Conservation (phyloP, 2,797 vertebrate species). For the Alauda arvensis region DNA sequence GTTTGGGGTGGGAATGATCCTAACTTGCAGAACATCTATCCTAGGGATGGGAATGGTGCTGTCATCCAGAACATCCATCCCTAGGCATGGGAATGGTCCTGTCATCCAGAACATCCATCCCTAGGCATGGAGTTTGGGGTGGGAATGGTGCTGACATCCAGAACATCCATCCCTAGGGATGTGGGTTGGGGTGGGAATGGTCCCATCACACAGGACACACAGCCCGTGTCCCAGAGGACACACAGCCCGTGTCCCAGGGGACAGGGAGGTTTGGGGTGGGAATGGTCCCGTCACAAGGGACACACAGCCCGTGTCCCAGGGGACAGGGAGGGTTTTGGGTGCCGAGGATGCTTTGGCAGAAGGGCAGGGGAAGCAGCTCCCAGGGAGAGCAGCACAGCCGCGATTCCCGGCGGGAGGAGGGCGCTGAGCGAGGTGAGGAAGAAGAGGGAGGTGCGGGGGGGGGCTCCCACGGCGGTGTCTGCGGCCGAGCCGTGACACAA, state of each 20-base stretch:
- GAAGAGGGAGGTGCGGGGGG: neutral
- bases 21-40: fast-evolving
- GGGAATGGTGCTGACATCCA: neutral
- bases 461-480: neutral
- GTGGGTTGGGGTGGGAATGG: too few species aligned
- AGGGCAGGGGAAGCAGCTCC: neutral
- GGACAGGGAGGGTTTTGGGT: neutral
- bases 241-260: too few species aligned
- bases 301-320: too few species aligned
- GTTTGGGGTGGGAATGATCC: neutral
- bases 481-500: slow-evolving; percentile 33
- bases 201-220: fast-evolving
- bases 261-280: neutral
- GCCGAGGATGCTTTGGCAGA: fast-evolving
- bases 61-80: neutral
- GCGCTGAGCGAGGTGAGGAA: neutral
- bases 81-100: neutral
- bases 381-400: neutral
- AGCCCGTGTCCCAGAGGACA: fast-evolving
- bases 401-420: neutral
- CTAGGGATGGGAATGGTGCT: neutral
- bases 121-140: neutral
- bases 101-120: neutral
- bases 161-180: too few species aligned
- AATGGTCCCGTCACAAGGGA: fast-evolving